phyloP scores from a whole-genome alignment of 2,113 vertebrate genomes.

The Protobothrops flavoviridis region DNA sequence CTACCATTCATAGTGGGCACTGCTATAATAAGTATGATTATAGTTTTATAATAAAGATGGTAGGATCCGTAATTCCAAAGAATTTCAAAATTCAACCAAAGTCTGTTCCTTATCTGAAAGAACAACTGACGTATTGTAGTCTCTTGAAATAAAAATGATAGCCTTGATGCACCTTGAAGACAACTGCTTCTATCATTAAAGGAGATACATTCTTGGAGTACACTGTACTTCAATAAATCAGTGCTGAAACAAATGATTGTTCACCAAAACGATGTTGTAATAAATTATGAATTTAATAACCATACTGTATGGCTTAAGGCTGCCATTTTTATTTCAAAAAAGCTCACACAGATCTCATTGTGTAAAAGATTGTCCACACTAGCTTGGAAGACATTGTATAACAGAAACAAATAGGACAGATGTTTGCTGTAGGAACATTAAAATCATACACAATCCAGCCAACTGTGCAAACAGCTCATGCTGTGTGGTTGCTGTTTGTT shows the following conservation, averaged over 20 bases:
- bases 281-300: background rate
- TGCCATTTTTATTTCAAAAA: background rate
- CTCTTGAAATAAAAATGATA: background rate
- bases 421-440: slow-evolving; percentile 3
- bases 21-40: background rate
- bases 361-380: background rate
- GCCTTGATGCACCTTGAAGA: background rate
- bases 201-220: background rate
- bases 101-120: background rate
- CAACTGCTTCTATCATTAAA: background rate
- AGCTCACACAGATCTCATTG: background rate
- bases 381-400: background rate
- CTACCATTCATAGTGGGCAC: background rate
- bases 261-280: background rate
- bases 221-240: background rate
- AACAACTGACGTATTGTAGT: background rate
- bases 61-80: background rate
- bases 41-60: background rate
- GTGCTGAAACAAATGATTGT: background rate
- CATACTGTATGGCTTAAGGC: background rate
- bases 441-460: background rate
- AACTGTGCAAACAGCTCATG: slow-evolving; percentile 7
- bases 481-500: background rate
- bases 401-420: background rate
- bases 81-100: background rate